phyloP scores from a whole-genome alignment of 1,140 invertebrate genomes.

The Neodiprion fabricii region DNA sequence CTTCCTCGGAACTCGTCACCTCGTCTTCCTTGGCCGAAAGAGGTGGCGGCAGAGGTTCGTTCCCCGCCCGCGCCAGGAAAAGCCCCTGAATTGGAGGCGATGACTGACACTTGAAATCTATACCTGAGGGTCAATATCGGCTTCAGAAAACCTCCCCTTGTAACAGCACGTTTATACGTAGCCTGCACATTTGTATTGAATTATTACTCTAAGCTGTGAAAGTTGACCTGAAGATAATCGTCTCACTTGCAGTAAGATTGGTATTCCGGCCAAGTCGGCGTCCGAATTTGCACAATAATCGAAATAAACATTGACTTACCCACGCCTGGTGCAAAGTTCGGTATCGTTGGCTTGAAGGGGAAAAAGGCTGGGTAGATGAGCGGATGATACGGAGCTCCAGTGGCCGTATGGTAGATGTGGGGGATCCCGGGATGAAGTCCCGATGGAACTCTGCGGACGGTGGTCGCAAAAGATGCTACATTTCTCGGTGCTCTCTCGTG shows the following conservation, averaged over 20 bases:
- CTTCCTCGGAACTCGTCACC: conserved; percentile 76
- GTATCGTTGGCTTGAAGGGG: conserved; percentile 58
- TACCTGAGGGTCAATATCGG: neutral
- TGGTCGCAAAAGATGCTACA: conserved; percentile 55
- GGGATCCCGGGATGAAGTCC: conserved; percentile 51
- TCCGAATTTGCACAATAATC: neutral
- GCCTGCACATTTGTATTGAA: too few relatives aligned
- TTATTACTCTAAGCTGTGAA: too few relatives aligned
- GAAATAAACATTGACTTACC: conserved; percentile 33
- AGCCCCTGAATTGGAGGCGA: conserved; percentile 32
- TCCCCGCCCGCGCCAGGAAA: conserved; percentile 47
- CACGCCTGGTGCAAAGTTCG: conserved; percentile 43
- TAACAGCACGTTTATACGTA: too few relatives aligned
- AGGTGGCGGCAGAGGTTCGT: conserved; percentile 41
- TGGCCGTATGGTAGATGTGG: conserved; percentile 48
- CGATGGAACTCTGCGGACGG: conserved; percentile 51
- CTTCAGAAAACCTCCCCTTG: too few relatives aligned
- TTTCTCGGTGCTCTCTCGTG: conserved; percentile 84
- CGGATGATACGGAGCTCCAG: conserved; percentile 50
- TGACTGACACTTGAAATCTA: conserved; percentile 1
- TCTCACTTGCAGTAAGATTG: too few relatives aligned
- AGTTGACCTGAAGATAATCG: too few relatives aligned
- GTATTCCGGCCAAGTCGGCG: too few relatives aligned
- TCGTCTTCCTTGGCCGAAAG: conserved; percentile 71
- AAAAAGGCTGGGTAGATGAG: conserved; percentile 58